Evolutionary conservation across 2,113 vertebrate genomes (phyloP), one percentile per base, ranked within the genome.

Genomic region (Caretta caretta): DNA sequence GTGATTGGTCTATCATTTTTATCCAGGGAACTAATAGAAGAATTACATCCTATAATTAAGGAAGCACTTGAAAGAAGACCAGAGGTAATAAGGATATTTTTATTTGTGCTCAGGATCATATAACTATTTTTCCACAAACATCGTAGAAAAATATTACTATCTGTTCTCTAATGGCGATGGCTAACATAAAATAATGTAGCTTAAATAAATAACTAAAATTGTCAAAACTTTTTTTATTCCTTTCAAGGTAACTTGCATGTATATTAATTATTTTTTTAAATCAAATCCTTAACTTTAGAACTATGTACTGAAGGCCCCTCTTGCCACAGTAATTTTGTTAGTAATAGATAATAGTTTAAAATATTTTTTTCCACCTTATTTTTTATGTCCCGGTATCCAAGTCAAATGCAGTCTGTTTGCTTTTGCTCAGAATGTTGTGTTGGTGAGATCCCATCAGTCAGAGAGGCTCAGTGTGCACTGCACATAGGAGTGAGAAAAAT

Each of bases 41-140:
- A 99, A 97, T 98, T 99, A 87, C 99, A 99, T 98, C 99, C 99
- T 97, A 99, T 99, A 98, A 99, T 99, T 98, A 99, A 99, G 98
- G 99, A 99, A 98, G 99, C 99, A 97, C 99, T 99, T 80, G 99
- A 99, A 98, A 99, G 99, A 98, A 99, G 99, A 98, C 99, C 99
- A 98, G 99, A 99, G 98, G 99, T 99, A 98, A 99, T 93, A 29
- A 92, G 38, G 48, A 89, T 90, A 35, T 92, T 90, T 90, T 91
- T 38, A 42, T 10, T 48, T 92, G 25, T 79, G 46, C 62, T 92
- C 11, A 50, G 8, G 48, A 81, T 59, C 48, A 29, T 31, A 2
- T 86, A 91, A 42, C 51, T 93, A 1, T 81, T 80, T 89, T 88
- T n/a, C 83, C 56, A 80, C 6, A 81, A 84, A 80, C 46, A 12